phyloP scores from a whole-genome alignment of 2,113 vertebrate genomes.

The Argyrosomus japonicus region DNA sequence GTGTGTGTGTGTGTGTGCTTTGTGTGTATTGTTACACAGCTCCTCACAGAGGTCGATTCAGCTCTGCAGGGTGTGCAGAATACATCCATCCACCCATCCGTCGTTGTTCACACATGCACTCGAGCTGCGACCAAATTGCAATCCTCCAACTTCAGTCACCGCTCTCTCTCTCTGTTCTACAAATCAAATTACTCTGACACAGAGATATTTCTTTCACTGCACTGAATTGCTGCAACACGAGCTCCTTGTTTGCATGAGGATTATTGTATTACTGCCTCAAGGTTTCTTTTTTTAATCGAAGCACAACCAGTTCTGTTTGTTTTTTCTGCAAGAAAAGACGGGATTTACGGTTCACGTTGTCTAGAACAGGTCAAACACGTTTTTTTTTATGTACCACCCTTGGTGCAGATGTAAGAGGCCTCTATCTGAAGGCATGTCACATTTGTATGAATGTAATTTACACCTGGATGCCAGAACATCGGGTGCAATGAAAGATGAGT shows the following conservation, averaged over 20 bases:
- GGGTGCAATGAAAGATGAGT: too few relatives aligned
- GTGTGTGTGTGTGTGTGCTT: background rate
- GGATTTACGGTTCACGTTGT: too few relatives aligned
- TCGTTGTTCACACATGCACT: background rate
- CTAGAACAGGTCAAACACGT: too few relatives aligned
- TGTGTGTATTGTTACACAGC: background rate
- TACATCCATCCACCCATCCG: background rate
- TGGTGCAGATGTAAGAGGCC: too few relatives aligned
- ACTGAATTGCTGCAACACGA: too few relatives aligned
- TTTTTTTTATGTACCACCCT: too few relatives aligned
- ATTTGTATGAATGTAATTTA: too few relatives aligned
- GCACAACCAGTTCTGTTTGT: background rate
- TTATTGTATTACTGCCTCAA: background rate
- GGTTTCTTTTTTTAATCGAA: background rate
- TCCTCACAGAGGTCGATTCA: slow-evolving; percentile 27
- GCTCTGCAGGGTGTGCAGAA: slow-evolving; percentile 13
- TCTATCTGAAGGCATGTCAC: too few relatives aligned
- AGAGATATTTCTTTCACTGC: background rate
- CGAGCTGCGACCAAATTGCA: background rate
- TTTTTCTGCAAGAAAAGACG: too few relatives aligned
- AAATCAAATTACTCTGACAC: background rate
- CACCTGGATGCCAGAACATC: too few relatives aligned
- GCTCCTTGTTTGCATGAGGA: background rate
- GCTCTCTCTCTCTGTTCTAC: background rate
- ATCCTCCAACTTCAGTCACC: background rate